Percentiles rank a stretch among this genome's conserved stretches.
Evolutionary conservation across 2,888 invertebrate genomes (phyloP).

Genomic region (Diploptera punctata): DNA sequence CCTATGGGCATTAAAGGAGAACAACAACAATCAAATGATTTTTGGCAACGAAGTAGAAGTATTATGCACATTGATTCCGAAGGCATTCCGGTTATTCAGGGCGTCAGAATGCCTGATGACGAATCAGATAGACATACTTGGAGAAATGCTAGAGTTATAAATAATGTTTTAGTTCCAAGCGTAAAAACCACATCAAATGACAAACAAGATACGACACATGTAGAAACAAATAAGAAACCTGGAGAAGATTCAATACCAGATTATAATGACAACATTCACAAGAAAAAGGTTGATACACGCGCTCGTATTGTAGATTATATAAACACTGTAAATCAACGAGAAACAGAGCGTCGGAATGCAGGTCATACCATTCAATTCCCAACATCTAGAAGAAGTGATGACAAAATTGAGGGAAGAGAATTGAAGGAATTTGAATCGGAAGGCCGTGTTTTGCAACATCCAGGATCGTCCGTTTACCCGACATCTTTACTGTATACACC

Average conservation of each 20-base stretch:
- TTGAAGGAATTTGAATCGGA: constrained; percentile 61
- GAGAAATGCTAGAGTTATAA: constrained; percentile 88
- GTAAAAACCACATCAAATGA: constrained; percentile 47
- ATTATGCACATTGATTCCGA: constrained; percentile 70
- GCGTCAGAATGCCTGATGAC: constrained; percentile 83
- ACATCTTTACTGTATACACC: constrained; percentile 70
- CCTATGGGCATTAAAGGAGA: constrained; percentile 63
- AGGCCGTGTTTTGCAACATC: constrained; percentile 73
- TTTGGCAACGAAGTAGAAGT: constrained; percentile 69
- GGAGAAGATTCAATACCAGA: neutral
- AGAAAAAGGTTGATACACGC: constrained; percentile 5
- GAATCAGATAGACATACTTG: constrained; percentile 83
- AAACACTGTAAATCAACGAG: constrained; percentile 38
- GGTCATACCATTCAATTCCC: constrained; percentile 35
- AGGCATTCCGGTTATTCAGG: constrained; percentile 82
- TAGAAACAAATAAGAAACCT: constrained; percentile 1
- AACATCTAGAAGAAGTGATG: constrained; percentile 27
- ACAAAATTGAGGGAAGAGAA: neutral
- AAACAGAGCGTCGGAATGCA: constrained; percentile 22
- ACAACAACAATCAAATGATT: constrained; percentile 53
- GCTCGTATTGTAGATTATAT: constrained; percentile 38
- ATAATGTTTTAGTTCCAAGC: constrained; percentile 79
- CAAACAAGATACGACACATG: constrained; percentile 1
- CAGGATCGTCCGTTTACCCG: constrained; percentile 67
- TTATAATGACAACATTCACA: neutral